A percentile compares a stretch with the other conserved stretches of the same genome.
These are phyloP conservation scores for Benthosema pterotum DNA, from an alignment of 2,797 vertebrate genomes.

Conservation along the genomic window DNA sequence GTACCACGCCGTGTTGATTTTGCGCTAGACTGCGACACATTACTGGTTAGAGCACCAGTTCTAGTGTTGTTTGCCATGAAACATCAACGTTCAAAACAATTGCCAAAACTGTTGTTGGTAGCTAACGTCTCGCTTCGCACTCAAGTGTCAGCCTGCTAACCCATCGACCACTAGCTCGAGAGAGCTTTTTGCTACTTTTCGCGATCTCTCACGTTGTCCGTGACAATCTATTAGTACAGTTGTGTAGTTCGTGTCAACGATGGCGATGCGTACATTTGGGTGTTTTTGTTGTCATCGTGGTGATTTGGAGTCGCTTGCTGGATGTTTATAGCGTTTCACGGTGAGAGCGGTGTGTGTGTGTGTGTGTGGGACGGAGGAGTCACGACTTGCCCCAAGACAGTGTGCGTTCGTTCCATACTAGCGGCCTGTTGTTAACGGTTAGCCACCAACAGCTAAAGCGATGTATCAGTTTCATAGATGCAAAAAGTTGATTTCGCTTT, in stretches of 20 bases:
- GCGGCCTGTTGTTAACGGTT: slow-evolving; percentile 71
- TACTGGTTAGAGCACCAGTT: slow-evolving; percentile 6
- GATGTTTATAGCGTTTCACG: slow-evolving; percentile 1
- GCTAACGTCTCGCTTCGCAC: slow-evolving; percentile 59
- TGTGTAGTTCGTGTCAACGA: background rate
- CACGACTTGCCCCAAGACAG: slow-evolving; percentile 2
- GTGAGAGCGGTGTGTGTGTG: slow-evolving; percentile 29
- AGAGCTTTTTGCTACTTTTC: slow-evolving; percentile 15
- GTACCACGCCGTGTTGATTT: slow-evolving; percentile 20
- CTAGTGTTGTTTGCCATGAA: slow-evolving; percentile 17
- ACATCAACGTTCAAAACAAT: slow-evolving; percentile 28
- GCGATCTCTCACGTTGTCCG: background rate
- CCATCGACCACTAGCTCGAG: slow-evolving; percentile 43
- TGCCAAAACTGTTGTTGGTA: slow-evolving; percentile 63
- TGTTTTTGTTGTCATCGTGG: slow-evolving; percentile 35
- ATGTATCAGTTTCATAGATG: slow-evolving; percentile 61
- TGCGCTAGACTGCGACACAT: slow-evolving; percentile 4
- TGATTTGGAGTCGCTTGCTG: slow-evolving; percentile 14
- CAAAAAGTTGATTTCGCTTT: slow-evolving; percentile 71
- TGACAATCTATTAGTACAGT: background rate
- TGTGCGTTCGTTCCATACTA: slow-evolving; percentile 28
- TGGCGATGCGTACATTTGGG: background rate
- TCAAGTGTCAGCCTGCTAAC: slow-evolving; percentile 75
- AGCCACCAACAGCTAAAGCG: slow-evolving; percentile 56
- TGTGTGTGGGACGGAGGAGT: slow-evolving; percentile 40